These are phyloP conservation scores for Apodemia mormo DNA, from an alignment of 2,888 invertebrate genomes.

Conservation along the genomic window DNA sequence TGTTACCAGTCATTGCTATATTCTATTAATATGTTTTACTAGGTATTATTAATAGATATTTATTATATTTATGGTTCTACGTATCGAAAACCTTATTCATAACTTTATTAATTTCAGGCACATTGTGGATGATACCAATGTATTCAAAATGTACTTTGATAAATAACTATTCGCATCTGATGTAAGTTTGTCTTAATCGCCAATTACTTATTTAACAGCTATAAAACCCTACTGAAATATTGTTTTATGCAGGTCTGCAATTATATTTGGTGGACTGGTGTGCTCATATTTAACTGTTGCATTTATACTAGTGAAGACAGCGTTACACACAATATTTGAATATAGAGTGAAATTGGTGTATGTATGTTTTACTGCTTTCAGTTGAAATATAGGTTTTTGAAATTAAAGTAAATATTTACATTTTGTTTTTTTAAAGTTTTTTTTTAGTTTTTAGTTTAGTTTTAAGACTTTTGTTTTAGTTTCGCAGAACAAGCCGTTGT, in stretches of 20 bases:
- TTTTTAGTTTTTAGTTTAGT: too few species aligned
- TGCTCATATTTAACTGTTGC: slow-evolving; percentile 63
- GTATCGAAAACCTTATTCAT: not conserved
- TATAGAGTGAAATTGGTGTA: slow-evolving; percentile 70
- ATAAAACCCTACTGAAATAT: not conserved
- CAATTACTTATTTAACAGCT: not conserved
- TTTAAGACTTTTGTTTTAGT: slow-evolving; percentile 53
- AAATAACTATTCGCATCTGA: slow-evolving; percentile 57
- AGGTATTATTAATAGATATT: not conserved
- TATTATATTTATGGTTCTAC: not conserved
- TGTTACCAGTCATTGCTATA: too few species aligned
- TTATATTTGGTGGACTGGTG: slow-evolving; percentile 61
- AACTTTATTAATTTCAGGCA: slow-evolving; percentile 46
- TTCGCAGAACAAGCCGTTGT: slow-evolving; percentile 55
- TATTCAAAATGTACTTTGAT: slow-evolving; percentile 64
- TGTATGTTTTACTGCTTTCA: slow-evolving; percentile 41
- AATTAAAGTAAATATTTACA: not conserved
- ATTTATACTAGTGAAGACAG: slow-evolving; percentile 59
- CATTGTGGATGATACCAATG: slow-evolving; percentile 69
- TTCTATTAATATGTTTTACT: too few species aligned
- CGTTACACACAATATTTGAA: slow-evolving; percentile 70
- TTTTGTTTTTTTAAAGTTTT: too few species aligned
- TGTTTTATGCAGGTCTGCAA: slow-evolving; percentile 50
- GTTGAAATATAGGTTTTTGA: not conserved
- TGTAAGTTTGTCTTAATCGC: slow-evolving; percentile 48